Conservation (phyloP, 1,140 invertebrate species). For the Amyelois transitella region DNA sequence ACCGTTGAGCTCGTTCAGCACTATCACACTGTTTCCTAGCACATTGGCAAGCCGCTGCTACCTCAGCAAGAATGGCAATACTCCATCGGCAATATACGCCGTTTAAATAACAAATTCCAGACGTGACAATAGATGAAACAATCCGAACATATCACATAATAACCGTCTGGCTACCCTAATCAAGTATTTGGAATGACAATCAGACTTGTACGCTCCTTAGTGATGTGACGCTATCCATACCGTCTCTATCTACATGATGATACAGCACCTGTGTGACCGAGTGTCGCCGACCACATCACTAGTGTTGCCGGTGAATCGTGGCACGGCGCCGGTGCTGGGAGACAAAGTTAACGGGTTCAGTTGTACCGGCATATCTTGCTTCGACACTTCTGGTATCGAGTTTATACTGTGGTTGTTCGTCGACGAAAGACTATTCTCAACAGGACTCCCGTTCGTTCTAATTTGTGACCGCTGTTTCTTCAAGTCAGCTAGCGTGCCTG, state of each 20-base stretch:
- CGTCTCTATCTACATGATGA: conserved; percentile 56
- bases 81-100: conserved; percentile 25
- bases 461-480: conserved; percentile 92
- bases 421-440: conserved; percentile 55
- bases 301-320: conserved; percentile 65
- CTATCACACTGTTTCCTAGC: conserved; percentile 48
- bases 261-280: conserved; percentile 65
- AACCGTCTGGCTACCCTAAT: conserved; percentile 3
- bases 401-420: conserved; percentile 60
- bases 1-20: conserved; percentile 52
- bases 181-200: conserved; percentile 40
- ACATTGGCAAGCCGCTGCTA: conserved; percentile 42
- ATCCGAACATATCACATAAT: background rate
- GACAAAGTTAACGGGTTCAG: conserved; percentile 36
- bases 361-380: conserved; percentile 46
- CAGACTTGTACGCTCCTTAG: conserved; percentile 34
- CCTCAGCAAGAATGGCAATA: conserved; percentile 43
- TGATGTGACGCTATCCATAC: background rate
- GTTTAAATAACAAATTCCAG: background rate
- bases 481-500: conserved; percentile 87
- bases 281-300: conserved; percentile 70
- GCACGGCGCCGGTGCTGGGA: conserved; percentile 43
- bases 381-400: conserved; percentile 45
- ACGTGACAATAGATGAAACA: background rate
- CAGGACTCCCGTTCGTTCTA: conserved; percentile 77